phyloP scores from a whole-genome alignment of 2,888 invertebrate species.

The Drosophila barbarae region DNA sequence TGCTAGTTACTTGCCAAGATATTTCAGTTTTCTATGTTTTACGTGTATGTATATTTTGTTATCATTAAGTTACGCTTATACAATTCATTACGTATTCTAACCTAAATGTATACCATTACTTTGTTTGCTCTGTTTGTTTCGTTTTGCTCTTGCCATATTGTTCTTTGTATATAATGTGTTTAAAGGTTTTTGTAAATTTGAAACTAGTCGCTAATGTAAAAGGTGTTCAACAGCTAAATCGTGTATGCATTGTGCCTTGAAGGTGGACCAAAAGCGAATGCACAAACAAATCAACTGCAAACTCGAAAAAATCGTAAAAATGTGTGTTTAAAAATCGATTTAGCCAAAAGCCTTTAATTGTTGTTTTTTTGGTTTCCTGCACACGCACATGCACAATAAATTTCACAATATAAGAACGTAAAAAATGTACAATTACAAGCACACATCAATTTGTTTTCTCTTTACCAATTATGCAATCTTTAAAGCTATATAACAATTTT shows the following conservation, averaged over 20 bases:
- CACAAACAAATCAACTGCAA: constrained; percentile 33
- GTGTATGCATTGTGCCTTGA: constrained; percentile 48
- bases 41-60: constrained; percentile 56
- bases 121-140: constrained; percentile 33
- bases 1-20: background rate
- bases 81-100: constrained; percentile 71
- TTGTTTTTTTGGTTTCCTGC: constrained; percentile 28
- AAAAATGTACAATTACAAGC: constrained; percentile 65
- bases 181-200: constrained; percentile 59
- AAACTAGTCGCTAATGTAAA: constrained; percentile 63
- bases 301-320: constrained; percentile 42
- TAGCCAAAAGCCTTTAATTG: constrained; percentile 26
- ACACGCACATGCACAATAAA: constrained; percentile 45
- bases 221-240: constrained; percentile 66
- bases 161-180: constrained; percentile 30
- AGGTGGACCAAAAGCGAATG: constrained; percentile 55
- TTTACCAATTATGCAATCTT: constrained; percentile 52
- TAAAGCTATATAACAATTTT: constrained; percentile 69
- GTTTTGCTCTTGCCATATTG: constrained; percentile 29
- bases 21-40: constrained; percentile 22
- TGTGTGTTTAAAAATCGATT: constrained; percentile 38
- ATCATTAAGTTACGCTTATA: constrained; percentile 70
- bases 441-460: constrained; percentile 47
- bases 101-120: constrained; percentile 67
- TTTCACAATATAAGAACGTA: constrained; percentile 41